A percentile compares a stretch with the other conserved stretches of the same genome.
These are phyloP conservation scores for Pararge aegeria DNA, from an alignment of 1,140 invertebrate species.

Conservation along the genomic window DNA sequence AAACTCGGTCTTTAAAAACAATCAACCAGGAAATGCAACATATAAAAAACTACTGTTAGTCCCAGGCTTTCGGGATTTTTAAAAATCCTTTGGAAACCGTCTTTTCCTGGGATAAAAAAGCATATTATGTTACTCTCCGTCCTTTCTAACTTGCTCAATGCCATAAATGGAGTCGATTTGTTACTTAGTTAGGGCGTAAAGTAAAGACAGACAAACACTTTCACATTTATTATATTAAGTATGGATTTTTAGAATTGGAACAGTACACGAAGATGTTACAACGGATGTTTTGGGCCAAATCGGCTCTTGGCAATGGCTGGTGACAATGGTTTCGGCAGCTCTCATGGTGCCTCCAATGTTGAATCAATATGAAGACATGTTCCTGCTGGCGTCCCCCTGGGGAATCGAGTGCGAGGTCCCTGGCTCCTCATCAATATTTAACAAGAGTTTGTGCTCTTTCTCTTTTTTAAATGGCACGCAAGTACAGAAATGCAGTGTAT, in stretches of 20 bases:
- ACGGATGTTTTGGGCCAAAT: constrained; percentile 63
- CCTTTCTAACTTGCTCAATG: no score
- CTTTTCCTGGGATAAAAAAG: no score
- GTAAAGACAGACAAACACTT: no score
- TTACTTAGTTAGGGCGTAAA: no score
- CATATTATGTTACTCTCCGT: no score
- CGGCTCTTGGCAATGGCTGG: constrained; percentile 64
- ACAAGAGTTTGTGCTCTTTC: constrained; percentile 46
- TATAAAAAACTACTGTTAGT: no score
- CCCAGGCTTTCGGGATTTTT: no score
- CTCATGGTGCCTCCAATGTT: constrained; percentile 47
- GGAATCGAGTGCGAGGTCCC: constrained; percentile 40
- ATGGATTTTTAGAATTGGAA: constrained; percentile 55
- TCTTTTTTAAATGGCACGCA: constrained; percentile 39
- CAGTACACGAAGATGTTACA: constrained; percentile 65
- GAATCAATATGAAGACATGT: constrained; percentile 57
- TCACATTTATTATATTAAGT: no score
- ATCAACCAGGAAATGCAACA: no score
- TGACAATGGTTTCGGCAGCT: constrained; percentile 46
- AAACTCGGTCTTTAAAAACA: no score
- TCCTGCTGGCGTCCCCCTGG: constrained; percentile 41
- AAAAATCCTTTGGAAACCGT: no score
- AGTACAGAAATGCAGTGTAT: constrained; percentile 42
- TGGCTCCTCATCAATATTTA: constrained; percentile 27
- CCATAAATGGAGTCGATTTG: no score